These are phyloP conservation scores for Gobionotothen gibberifrons DNA, from an alignment of 2,797 vertebrate genomes.

Conservation along the genomic window DNA sequence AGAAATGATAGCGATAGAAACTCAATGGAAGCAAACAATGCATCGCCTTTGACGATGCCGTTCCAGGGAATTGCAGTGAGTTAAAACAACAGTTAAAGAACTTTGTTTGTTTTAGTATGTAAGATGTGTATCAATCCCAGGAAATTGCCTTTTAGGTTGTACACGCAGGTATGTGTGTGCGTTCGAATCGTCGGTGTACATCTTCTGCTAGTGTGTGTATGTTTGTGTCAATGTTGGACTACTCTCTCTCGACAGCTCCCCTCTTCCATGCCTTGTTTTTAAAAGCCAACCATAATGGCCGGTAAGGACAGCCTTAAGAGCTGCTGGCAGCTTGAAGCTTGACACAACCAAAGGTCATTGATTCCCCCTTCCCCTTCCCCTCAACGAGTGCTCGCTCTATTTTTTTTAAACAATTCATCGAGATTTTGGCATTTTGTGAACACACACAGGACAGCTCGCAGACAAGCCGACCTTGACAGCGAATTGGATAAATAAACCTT, in stretches of 20 bases:
- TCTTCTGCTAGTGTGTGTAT: conserved; percentile 31
- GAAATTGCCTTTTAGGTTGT: not conserved
- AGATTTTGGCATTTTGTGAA: conserved; percentile 99
- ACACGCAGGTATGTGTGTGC: conserved; percentile 32
- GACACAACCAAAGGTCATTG: conserved; percentile 97
- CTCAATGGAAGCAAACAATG: conserved; percentile 7
- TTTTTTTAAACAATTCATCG: conserved; percentile 94
- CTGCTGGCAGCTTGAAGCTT: conserved; percentile 92
- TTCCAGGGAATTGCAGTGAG: not conserved
- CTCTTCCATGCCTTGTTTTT: conserved; percentile 85
- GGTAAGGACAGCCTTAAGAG: conserved; percentile 92
- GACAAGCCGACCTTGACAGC: conserved; percentile 99
- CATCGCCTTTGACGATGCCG: not conserved
- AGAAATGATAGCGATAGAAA: not conserved
- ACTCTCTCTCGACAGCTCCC: conserved; percentile 72
- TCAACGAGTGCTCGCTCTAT: conserved; percentile 65
- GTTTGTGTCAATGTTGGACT: conserved; percentile 73
- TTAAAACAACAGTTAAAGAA: conserved; percentile 2
- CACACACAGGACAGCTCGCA: conserved; percentile 96
- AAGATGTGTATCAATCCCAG: conserved; percentile 5
- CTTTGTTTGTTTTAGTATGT: conserved; percentile 6
- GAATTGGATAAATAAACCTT: conserved; percentile 99
- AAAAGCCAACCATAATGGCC: conserved; percentile 92
- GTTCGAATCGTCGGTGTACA: not conserved
- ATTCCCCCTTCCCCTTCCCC: conserved; percentile 80